A percentile compares a stretch with the other conserved stretches of the same genome.
Conservation (phyloP, 2,113 vertebrate species). For the Notarius quadriscutis region DNA sequence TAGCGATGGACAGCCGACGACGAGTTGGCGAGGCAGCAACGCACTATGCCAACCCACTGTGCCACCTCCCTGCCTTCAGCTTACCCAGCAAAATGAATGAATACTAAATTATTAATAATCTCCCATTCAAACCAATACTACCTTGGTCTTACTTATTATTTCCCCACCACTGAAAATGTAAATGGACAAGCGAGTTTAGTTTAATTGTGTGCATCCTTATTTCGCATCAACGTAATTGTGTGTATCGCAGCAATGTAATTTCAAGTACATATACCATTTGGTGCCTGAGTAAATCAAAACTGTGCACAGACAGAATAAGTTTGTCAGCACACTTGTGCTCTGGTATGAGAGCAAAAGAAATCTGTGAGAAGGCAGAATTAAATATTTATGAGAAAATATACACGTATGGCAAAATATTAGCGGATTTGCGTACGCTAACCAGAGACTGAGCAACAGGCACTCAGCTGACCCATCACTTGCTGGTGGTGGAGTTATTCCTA, state of each 20-base stretch:
- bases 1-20: too few species aligned
- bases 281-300: neutral
- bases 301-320: neutral
- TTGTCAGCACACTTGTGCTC: neutral
- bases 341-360: too few species aligned
- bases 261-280: neutral
- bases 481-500: constrained; percentile 85
- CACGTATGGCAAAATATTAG: constrained; percentile 85
- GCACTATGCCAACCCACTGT: neutral
- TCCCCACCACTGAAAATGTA: too few species aligned
- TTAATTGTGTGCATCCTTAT: neutral
- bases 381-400: constrained; percentile 62
- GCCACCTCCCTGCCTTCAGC: neutral
- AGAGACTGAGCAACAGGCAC: constrained; percentile 85
- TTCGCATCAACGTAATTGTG: neutral
- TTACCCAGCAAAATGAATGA: neutral
- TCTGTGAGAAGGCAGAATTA: neutral
- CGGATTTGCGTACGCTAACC: constrained; percentile 85
- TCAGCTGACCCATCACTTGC: constrained; percentile 87
- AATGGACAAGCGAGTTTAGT: neutral
- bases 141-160: neutral
- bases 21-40: neutral
- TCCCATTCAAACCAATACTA: neutral
- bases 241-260: neutral
- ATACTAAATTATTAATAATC: neutral